Evolutionary conservation across 2,888 invertebrate genomes (phyloP).

Genomic region (Scotopteryx bipunctaria): DNA sequence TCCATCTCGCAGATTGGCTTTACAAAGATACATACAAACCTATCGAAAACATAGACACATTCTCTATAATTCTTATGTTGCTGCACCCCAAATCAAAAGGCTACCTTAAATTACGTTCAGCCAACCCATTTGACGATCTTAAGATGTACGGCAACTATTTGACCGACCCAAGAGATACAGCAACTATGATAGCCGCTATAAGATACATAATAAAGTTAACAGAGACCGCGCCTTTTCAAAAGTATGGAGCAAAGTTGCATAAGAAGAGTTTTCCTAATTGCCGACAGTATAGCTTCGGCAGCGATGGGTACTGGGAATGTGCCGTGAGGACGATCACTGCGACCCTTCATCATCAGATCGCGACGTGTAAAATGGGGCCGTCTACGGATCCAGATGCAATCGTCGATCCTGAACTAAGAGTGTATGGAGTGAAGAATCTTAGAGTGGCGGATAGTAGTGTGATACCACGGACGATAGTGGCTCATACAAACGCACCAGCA

Average conservation of each 20-base stretch:
- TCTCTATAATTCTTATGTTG: slow-evolving; percentile 79
- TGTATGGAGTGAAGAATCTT: slow-evolving; percentile 84
- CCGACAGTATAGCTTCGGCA: slow-evolving; percentile 73
- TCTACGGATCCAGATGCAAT: slow-evolving; percentile 81
- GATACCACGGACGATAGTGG: slow-evolving; percentile 85
- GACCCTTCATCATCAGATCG: slow-evolving; percentile 87
- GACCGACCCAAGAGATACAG: slow-evolving; percentile 83
- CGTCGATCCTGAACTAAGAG: slow-evolving; percentile 85
- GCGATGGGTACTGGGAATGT: slow-evolving; percentile 88
- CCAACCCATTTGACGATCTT: slow-evolving; percentile 86
- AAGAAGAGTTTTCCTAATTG: slow-evolving; percentile 82
- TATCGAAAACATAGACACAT: slow-evolving; percentile 70
- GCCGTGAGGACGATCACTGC: slow-evolving; percentile 82
- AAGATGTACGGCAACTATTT: slow-evolving; percentile 89
- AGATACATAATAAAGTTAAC: slow-evolving; percentile 80
- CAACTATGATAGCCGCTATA: slow-evolving; percentile 84
- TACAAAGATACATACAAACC: slow-evolving; percentile 69
- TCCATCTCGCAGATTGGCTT: slow-evolving; percentile 66
- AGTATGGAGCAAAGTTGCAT: slow-evolving; percentile 83
- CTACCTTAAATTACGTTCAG: slow-evolving; percentile 83
- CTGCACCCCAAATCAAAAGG: slow-evolving; percentile 87
- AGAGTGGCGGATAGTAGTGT: slow-evolving; percentile 88
- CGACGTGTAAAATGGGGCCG: slow-evolving; percentile 88
- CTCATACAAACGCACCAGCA: slow-evolving; percentile 87
- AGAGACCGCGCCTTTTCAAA: slow-evolving; percentile 82